These are phyloP conservation scores for Rhinolophus sinicus DNA, from an alignment of 2,113 vertebrate genomes.

Conservation along the genomic window DNA sequence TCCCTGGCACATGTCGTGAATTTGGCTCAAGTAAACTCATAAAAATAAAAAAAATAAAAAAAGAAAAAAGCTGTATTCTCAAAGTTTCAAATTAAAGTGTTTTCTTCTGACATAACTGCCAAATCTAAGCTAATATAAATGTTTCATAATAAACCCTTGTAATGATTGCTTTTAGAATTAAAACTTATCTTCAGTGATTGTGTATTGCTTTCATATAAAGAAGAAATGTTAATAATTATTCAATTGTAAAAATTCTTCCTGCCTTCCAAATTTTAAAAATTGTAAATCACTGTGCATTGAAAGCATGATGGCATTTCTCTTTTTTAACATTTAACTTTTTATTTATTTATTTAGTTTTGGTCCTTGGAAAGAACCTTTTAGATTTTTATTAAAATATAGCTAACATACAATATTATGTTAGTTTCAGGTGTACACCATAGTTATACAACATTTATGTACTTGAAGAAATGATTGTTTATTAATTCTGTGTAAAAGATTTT, in stretches of 20 bases:
- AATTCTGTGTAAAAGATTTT: neutral
- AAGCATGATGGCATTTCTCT: neutral
- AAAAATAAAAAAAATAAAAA: neutral
- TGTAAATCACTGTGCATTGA: neutral
- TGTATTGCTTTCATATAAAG: constrained; percentile 9
- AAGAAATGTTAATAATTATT: constrained; percentile 17
- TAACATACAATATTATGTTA: too few species aligned
- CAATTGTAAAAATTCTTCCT: constrained; percentile 8
- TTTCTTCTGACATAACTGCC: neutral
- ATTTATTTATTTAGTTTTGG: too few species aligned
- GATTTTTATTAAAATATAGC: too few species aligned
- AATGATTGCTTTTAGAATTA: constrained; percentile 21
- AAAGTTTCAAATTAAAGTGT: neutral
- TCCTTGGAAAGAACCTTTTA: too few species aligned
- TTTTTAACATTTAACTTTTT: too few species aligned
- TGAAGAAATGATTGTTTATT: neutral
- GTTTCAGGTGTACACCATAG: too few species aligned
- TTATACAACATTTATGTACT: too few species aligned
- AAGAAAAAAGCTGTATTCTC: neutral
- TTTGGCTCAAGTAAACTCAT: neutral
- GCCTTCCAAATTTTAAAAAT: constrained; percentile 10
- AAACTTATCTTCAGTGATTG: neutral
- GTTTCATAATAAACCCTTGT: neutral
- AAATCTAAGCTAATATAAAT: constrained; percentile 18
- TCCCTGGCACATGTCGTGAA: neutral